Percentiles rank a stretch among this genome's conserved stretches.
These are phyloP conservation scores for Elgonia sp. DNA, from an alignment of 2,888 invertebrate genomes.

Conservation along the genomic window DNA sequence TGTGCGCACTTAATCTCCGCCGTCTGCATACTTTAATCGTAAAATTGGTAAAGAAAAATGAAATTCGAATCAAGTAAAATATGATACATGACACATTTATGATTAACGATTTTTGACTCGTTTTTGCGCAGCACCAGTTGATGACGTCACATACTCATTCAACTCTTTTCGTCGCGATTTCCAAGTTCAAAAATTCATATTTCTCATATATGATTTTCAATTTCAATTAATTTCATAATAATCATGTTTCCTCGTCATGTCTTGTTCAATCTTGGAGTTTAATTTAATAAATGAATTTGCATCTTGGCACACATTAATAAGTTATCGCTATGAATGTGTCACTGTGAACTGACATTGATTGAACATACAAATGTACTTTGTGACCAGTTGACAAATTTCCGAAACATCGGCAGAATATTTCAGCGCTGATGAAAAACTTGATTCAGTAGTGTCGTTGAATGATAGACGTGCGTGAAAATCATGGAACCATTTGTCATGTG, in stretches of 20 bases:
- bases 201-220: too few relatives aligned
- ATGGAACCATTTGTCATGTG: constrained; percentile 51
- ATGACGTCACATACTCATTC: too few relatives aligned
- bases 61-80: too few relatives aligned
- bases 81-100: too few relatives aligned
- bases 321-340: constrained; percentile 20
- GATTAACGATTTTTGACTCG: too few relatives aligned
- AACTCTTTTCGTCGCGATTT: too few relatives aligned
- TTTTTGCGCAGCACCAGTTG: too few relatives aligned
- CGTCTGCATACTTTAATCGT: too few relatives aligned
- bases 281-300: constrained; percentile 26
- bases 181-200: too few relatives aligned
- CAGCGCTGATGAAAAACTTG: constrained; percentile 30
- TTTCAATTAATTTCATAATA: neutral
- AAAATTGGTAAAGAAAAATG: too few relatives aligned
- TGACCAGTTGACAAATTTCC: constrained; percentile 39
- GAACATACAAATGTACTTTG: constrained; percentile 51
- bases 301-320: constrained; percentile 7
- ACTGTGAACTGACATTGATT: constrained; percentile 49
- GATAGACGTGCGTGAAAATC: constrained; percentile 38
- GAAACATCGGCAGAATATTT: constrained; percentile 34
- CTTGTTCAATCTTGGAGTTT: constrained; percentile 4
- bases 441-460: constrained; percentile 12
- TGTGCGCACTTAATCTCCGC: too few relatives aligned
- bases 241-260: neutral